phyloP scores from a whole-genome alignment of 2,888 invertebrate genomes.

The Hylaea fasciaria region DNA sequence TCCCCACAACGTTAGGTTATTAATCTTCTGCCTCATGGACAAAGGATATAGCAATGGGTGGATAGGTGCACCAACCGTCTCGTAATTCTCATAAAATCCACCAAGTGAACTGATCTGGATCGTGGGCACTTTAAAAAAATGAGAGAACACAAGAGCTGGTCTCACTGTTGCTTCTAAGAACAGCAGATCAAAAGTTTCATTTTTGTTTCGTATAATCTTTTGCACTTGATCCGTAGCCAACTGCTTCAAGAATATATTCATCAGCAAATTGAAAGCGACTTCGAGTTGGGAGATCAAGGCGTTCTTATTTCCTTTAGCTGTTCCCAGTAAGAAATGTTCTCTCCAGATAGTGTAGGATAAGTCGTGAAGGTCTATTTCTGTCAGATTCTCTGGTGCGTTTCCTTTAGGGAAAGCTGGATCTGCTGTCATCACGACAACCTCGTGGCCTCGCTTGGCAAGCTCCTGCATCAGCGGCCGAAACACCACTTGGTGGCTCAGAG shows the following conservation, averaged over 20 bases:
- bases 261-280: slow-evolving; percentile 4
- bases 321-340: no score
- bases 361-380: slow-evolving; percentile 60
- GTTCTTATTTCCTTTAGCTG: slow-evolving; percentile 19
- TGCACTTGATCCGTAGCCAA: slow-evolving; percentile 42
- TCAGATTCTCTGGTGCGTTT: slow-evolving; percentile 50
- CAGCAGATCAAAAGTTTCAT: slow-evolving; percentile 51
- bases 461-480: slow-evolving; percentile 66
- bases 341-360: slow-evolving; percentile 50
- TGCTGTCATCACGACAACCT: slow-evolving; percentile 70
- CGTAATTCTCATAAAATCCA: slow-evolving; percentile 31
- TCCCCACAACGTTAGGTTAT: slow-evolving; percentile 33
- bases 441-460: slow-evolving; percentile 45
- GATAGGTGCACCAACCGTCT: slow-evolving; percentile 41
- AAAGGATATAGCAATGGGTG: slow-evolving; percentile 41
- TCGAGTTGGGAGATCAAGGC: slow-evolving; percentile 29
- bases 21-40: slow-evolving; percentile 5
- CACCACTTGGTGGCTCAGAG: slow-evolving; percentile 57
- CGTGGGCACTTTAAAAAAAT: slow-evolving; percentile 51
- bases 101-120: slow-evolving; percentile 56
- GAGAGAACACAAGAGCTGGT: slow-evolving; percentile 43
- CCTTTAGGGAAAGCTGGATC: slow-evolving; percentile 48
- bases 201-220: slow-evolving; percentile 40
- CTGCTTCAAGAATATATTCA: slow-evolving; percentile 42
- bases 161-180: slow-evolving; percentile 47